Percentiles rank a stretch among this genome's conserved stretches.
Evolutionary conservation across 2,113 vertebrate species (phyloP).

Genomic region (Vulpes vulpes): DNA sequence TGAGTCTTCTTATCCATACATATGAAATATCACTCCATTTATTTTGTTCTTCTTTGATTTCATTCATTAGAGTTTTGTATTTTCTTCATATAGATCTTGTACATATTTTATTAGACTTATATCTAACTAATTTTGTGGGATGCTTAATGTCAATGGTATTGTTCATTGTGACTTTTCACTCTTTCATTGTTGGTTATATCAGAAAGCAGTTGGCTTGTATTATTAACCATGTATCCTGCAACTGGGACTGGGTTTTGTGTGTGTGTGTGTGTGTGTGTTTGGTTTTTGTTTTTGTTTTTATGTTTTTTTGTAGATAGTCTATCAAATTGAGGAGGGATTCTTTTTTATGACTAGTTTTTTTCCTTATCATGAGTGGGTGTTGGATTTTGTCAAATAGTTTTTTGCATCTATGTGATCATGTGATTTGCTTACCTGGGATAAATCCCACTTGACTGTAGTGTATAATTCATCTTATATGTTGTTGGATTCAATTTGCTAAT

Average conservation of each 20-base stretch:
- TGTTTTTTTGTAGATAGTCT: background rate
- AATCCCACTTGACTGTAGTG: background rate
- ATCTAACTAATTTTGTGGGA: background rate
- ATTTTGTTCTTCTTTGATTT: constrained; percentile 8
- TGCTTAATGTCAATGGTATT: background rate
- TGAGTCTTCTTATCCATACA: background rate
- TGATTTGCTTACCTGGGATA: background rate
- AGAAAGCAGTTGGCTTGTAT: background rate
- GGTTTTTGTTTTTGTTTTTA: background rate
- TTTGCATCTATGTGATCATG: background rate
- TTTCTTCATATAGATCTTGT: background rate
- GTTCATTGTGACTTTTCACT: background rate
- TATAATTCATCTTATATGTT: background rate
- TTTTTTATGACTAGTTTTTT: background rate
- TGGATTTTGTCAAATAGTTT: background rate
- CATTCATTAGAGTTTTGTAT: background rate
- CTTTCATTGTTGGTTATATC: background rate
- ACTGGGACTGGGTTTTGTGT: background rate
- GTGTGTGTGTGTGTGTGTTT: background rate
- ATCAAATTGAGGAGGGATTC: background rate
- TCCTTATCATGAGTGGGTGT: background rate
- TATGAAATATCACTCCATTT: background rate
- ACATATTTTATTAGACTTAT: background rate
- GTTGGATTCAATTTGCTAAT: background rate
- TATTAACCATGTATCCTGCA: background rate